Conservation (phyloP, 2,113 vertebrate genomes). For the Catharus fuscescens region DNA sequence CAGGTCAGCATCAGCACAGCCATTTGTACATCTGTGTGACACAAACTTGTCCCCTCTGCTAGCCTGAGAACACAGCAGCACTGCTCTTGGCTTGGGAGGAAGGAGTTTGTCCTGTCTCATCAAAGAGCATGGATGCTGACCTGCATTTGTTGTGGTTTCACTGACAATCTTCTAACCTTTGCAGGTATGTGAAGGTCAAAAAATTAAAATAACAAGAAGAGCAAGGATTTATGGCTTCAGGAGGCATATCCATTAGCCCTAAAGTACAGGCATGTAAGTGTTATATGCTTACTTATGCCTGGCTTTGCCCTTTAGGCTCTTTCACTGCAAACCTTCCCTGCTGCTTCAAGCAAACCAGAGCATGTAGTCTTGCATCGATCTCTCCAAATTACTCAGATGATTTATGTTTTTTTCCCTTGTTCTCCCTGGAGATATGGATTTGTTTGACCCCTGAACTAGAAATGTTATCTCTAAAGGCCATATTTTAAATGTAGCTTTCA, state of each 20-base stretch:
- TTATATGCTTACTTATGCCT: neutral
- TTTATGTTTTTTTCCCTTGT: neutral
- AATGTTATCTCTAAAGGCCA: neutral
- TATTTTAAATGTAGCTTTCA: conserved; percentile 12
- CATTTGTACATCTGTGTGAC: neutral
- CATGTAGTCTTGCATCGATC: neutral
- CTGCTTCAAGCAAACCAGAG: neutral
- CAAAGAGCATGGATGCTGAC: accelerated
- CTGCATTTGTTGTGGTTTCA: neutral
- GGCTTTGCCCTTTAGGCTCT: neutral
- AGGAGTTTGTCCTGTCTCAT: neutral
- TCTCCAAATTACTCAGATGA: neutral
- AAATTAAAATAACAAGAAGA: neutral
- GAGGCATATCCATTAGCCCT: neutral
- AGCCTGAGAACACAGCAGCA: neutral
- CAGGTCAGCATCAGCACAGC: neutral
- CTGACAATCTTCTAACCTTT: neutral
- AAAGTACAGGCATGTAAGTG: neutral
- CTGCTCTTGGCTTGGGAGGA: neutral
- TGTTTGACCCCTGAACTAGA: neutral
- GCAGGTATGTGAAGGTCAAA: neutral
- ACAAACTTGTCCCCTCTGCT: neutral
- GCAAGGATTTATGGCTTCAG: neutral
- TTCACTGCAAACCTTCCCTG: neutral
- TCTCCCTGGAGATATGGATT: neutral